A percentile compares a stretch with the other conserved stretches of the same genome.
Conservation (phyloP, 2,113 vertebrate genomes). For the Redunca redunca region DNA sequence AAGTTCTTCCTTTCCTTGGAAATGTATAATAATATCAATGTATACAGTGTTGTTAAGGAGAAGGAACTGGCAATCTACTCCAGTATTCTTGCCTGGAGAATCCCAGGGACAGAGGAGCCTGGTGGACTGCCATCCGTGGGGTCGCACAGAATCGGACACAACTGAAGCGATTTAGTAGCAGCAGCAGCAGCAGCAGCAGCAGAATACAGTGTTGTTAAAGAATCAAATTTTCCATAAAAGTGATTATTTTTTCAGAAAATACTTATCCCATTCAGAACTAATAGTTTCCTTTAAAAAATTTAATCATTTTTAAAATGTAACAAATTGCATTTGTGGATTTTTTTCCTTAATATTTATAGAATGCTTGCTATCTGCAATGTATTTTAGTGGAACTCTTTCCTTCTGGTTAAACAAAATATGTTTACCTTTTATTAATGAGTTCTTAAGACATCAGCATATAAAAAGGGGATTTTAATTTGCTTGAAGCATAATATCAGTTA, state of each 20-base stretch:
- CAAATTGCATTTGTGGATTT: not conserved
- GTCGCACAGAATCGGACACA: not conserved
- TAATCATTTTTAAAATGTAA: not conserved
- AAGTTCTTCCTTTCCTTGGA: slow-evolving; percentile 13
- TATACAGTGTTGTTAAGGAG: not conserved
- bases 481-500: not conserved
- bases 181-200: not conserved
- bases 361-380: not conserved
- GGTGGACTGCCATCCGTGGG: not conserved
- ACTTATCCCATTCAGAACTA: not conserved
- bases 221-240: not conserved
- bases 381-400: not conserved
- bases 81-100: not conserved
- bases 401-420: slow-evolving; percentile 5
- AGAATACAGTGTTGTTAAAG: not conserved
- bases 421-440: not conserved
- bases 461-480: not conserved
- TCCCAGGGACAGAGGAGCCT: not conserved
- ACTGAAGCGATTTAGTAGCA: not conserved
- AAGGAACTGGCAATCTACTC: not conserved
- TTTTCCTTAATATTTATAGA: not conserved
- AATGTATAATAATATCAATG: not conserved
- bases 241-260: not conserved
- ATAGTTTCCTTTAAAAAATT: not conserved
- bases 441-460: not conserved